Conservation (phyloP, 2,888 invertebrate species). For the Elysia crispata region DNA sequence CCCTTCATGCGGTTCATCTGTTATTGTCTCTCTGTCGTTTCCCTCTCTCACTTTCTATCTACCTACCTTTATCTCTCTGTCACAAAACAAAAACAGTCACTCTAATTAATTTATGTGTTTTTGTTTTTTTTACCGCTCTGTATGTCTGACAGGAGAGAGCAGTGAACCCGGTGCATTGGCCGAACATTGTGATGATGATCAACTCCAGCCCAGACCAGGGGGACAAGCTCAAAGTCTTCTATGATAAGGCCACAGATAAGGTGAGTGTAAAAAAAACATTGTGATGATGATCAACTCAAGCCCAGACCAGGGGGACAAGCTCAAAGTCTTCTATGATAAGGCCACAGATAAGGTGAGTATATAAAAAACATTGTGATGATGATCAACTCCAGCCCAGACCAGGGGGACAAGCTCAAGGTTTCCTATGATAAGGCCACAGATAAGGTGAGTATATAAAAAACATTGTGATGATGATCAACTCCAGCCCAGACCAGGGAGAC, state of each 20-base stretch:
- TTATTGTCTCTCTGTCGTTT: not conserved
- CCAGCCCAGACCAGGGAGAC: too few relatives aligned
- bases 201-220: constrained; percentile 12
- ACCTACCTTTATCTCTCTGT: not conserved
- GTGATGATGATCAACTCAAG: too few relatives aligned
- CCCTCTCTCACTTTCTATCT: not conserved
- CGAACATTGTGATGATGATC: constrained; percentile 46
- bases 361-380: constrained; percentile 36
- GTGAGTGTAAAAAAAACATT: constrained; percentile 2
- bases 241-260: constrained; percentile 39
- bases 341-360: too few relatives aligned
- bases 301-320: too few relatives aligned
- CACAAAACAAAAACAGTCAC: not conserved
- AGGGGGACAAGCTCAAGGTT: not conserved
- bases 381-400: constrained; percentile 26
- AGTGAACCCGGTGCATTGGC: constrained; percentile 42
- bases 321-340: too few relatives aligned
- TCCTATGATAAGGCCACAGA: not conserved
- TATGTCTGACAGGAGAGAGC: constrained; percentile 30
- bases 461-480: too few relatives aligned
- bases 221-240: constrained; percentile 36
- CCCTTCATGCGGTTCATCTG: too few relatives aligned
- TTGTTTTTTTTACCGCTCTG: too few relatives aligned
- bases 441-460: too few relatives aligned
- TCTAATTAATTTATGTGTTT: not conserved